These are phyloP conservation scores for Heptranchias perlo DNA, from an alignment of 2,113 vertebrate species.

Conservation along the genomic window DNA sequence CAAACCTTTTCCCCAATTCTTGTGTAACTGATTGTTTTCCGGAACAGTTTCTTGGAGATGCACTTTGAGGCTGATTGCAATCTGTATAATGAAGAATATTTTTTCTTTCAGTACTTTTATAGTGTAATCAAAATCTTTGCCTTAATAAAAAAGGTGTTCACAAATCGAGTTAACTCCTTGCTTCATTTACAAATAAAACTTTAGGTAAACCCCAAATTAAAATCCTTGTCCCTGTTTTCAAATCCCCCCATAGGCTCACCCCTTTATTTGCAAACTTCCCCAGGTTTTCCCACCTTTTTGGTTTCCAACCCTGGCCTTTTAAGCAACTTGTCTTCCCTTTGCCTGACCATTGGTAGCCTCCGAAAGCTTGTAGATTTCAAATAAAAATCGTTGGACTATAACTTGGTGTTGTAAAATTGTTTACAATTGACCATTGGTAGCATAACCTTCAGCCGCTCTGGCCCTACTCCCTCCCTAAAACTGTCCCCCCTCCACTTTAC, in stretches of 20 bases:
- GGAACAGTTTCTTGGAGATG: not conserved
- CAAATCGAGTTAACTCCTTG: not conserved
- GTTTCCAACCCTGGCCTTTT: not conserved
- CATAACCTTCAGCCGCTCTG: not conserved
- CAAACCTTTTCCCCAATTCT: not conserved
- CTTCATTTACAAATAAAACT: not conserved
- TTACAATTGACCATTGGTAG: not conserved
- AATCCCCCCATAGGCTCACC: not conserved
- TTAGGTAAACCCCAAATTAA: not conserved
- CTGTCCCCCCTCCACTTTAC: not conserved
- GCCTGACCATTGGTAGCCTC: not conserved
- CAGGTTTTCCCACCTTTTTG: not conserved
- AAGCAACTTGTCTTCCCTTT: not conserved
- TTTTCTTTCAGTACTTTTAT: not conserved
- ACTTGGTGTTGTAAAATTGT: too few species aligned
- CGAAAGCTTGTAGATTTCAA: too few species aligned
- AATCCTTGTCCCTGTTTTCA: not conserved
- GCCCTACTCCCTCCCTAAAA: not conserved
- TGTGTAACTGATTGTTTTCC: not conserved
- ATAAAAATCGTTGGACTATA: too few species aligned
- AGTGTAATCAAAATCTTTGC: not conserved
- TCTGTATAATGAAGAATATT: not conserved
- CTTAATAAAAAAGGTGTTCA: not conserved
- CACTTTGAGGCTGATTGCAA: not conserved
- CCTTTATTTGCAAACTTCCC: not conserved